Percentiles rank a stretch among this genome's conserved stretches.
phyloP scores from a whole-genome alignment of 2,797 vertebrate genomes.

The Erpetoichthys calabaricus region DNA sequence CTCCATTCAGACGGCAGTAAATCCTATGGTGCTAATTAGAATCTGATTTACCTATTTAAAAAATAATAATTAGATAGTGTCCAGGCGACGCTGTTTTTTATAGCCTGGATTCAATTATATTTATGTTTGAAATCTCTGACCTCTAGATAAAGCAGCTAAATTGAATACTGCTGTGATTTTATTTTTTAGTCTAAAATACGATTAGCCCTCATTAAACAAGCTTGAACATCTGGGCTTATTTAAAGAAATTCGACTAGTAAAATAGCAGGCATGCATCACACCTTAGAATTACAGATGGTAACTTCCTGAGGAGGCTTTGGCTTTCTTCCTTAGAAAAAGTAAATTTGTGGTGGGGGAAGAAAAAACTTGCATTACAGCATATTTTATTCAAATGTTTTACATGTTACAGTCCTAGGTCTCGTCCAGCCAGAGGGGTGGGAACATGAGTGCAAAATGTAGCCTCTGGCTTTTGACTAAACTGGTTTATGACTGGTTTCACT shows the following conservation, averaged over 20 bases:
- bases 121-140: slow-evolving; percentile 34
- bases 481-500: too few species aligned
- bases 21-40: slow-evolving; percentile 63
- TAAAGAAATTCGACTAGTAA: neutral
- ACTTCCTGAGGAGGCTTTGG: slow-evolving; percentile 2
- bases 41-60: slow-evolving; percentile 61
- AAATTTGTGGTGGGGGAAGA: too few species aligned
- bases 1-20: slow-evolving; percentile 39
- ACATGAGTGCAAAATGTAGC: too few species aligned
- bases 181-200: slow-evolving; percentile 38
- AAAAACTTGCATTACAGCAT: too few species aligned
- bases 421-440: too few species aligned
- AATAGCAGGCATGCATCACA: neutral
- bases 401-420: too few species aligned
- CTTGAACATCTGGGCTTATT: slow-evolving; percentile 20
- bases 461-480: too few species aligned
- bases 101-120: slow-evolving; percentile 34
- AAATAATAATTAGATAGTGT: slow-evolving; percentile 51
- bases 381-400: too few species aligned
- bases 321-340: too few species aligned
- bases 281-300: slow-evolving; percentile 9
- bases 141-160: slow-evolving; percentile 41
- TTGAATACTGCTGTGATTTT: slow-evolving; percentile 29
- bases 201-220: slow-evolving; percentile 34
- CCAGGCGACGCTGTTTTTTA: slow-evolving; percentile 43